A percentile compares a stretch with the other conserved stretches of the same genome.
These are phyloP conservation scores for Malurus leucopterus DNA, from an alignment of 2,797 vertebrate species.

Conservation along the genomic window DNA sequence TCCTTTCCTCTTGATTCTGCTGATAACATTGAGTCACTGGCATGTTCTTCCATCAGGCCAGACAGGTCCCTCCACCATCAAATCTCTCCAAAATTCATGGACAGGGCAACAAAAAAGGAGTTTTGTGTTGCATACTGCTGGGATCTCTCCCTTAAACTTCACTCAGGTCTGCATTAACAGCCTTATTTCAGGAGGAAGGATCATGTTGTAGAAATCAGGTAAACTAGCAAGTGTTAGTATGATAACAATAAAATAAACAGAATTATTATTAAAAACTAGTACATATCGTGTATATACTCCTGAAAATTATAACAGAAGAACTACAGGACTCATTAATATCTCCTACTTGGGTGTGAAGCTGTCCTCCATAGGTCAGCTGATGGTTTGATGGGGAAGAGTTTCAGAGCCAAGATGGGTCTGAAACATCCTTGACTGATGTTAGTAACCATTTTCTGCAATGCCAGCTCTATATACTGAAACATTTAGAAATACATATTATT, in stretches of 20 bases:
- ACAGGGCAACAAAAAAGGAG: not conserved
- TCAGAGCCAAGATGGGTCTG: not conserved
- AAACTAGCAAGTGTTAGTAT: not conserved
- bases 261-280: not conserved
- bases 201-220: not conserved
- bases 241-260: not conserved
- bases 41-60: not conserved
- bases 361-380: not conserved
- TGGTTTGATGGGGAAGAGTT: not conserved
- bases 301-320: not conserved
- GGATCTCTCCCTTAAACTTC: not conserved
- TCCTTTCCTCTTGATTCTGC: not conserved
- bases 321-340: not conserved
- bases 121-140: not conserved
- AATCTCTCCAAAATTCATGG: not conserved
- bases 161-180: not conserved
- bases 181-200: not conserved
- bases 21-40: not conserved
- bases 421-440: not conserved
- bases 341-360: not conserved
- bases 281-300: not conserved
- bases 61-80: not conserved
- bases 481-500: not conserved
- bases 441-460: not conserved
- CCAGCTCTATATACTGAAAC: not conserved